Percentiles rank a stretch among this genome's conserved stretches.
phyloP scores from a whole-genome alignment of 2,888 invertebrate species.

The Cantharis flavilabris region DNA sequence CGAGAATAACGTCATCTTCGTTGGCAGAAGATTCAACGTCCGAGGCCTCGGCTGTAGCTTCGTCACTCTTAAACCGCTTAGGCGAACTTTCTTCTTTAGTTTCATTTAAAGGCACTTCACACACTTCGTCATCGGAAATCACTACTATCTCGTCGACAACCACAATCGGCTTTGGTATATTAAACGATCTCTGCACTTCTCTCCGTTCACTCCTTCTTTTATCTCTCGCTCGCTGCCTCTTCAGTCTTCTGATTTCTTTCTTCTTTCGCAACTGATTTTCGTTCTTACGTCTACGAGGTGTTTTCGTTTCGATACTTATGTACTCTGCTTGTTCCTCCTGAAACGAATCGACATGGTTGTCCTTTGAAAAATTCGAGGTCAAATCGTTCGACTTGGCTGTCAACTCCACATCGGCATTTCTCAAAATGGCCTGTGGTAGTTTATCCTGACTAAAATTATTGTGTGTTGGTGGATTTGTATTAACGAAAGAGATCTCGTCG shows the following conservation, averaged over 20 bases:
- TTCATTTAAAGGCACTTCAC: background rate
- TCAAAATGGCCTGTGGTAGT: background rate
- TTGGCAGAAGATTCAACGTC: background rate
- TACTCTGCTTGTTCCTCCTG: background rate
- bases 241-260: background rate
- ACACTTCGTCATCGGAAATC: background rate
- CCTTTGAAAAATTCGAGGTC: too few species aligned
- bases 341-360: background rate
- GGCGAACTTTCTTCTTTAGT: background rate
- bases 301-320: background rate
- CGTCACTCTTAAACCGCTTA: background rate
- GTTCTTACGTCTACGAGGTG: background rate
- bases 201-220: background rate
- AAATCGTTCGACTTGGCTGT: constrained; percentile 4
- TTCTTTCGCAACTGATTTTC: background rate
- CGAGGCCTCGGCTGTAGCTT: background rate
- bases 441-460: background rate
- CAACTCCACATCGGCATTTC: background rate
- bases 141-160: background rate
- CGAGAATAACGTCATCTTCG: constrained; percentile 36
- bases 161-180: background rate
- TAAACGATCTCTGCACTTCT: background rate
- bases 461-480: background rate
- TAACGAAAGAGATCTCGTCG: background rate
- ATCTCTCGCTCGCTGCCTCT: background rate